A percentile compares a stretch with the other conserved stretches of the same genome.
Evolutionary conservation across 2,888 invertebrate species (phyloP).

Genomic region (Tethea ocularis): DNA sequence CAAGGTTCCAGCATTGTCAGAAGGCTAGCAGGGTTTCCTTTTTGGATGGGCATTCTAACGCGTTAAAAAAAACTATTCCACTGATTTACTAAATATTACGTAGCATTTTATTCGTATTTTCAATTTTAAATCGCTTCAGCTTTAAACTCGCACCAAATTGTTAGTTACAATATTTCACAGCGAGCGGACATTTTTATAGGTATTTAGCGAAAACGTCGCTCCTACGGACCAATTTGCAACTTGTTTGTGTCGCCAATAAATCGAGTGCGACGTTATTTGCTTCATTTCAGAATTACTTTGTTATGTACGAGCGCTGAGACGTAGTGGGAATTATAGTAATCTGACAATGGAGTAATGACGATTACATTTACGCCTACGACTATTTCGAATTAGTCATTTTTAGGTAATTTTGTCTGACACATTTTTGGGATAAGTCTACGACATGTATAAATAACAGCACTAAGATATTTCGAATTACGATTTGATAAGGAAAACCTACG

Average conservation of each 20-base stretch:
- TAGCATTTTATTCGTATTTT: too few relatives aligned
- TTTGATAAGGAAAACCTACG: too few relatives aligned
- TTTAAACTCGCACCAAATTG: conserved; percentile 37
- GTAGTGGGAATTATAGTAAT: background rate
- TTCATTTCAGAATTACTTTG: conserved; percentile 48
- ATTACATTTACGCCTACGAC: background rate
- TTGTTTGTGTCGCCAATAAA: conserved; percentile 80
- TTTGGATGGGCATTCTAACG: too few relatives aligned
- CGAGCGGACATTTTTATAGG: conserved; percentile 81
- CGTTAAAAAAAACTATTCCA: too few relatives aligned
- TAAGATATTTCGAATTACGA: too few relatives aligned
- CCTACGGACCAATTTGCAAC: conserved; percentile 81
- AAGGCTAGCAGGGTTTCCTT: too few relatives aligned
- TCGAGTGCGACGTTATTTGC: conserved; percentile 42
- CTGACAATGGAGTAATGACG: background rate
- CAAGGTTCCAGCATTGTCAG: too few relatives aligned
- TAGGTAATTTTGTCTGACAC: too few relatives aligned
- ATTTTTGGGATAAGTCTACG: too few relatives aligned
- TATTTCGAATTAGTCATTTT: background rate
- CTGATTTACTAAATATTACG: too few relatives aligned
- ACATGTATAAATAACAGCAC: too few relatives aligned
- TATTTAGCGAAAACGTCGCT: conserved; percentile 82
- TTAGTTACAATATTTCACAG: conserved; percentile 79
- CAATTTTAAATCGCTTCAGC: conserved; percentile 23
- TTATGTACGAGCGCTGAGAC: conserved; percentile 20